Evolutionary conservation across 2,888 invertebrate genomes (phyloP).

Genomic region (Acrobasis consociella): DNA sequence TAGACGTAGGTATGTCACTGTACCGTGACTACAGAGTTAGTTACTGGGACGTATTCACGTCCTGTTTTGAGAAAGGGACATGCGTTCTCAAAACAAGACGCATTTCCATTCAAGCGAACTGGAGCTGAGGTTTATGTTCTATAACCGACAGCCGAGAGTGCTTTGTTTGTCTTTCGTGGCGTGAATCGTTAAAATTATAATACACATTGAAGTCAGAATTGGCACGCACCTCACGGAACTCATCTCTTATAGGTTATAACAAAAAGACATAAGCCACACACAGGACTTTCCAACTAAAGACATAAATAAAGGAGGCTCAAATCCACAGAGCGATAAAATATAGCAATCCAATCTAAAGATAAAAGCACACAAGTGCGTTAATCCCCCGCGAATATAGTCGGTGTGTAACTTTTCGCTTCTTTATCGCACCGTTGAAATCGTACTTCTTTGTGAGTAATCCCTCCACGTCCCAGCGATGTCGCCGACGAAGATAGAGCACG

Average conservation of each 20-base stretch:
- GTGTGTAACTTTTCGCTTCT: slow-evolving; percentile 76
- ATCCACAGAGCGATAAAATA: slow-evolving; percentile 23
- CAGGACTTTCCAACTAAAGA: not conserved
- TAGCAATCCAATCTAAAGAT: slow-evolving; percentile 24
- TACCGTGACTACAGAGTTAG: not conserved
- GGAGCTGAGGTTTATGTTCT: no score
- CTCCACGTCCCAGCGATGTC: slow-evolving; percentile 79
- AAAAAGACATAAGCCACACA: not conserved
- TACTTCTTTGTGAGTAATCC: slow-evolving; percentile 82
- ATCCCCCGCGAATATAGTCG: slow-evolving; percentile 72
- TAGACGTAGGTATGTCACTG: slow-evolving; percentile 30
- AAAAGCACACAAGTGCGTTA: slow-evolving; percentile 61
- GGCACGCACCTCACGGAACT: no score
- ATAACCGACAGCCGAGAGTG: no score
- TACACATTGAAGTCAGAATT: no score
- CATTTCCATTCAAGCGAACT: no score
- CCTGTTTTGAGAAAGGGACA: not conserved
- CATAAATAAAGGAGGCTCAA: not conserved
- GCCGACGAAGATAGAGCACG: slow-evolving; percentile 83
- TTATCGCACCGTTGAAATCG: slow-evolving; percentile 81
- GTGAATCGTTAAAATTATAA: no score
- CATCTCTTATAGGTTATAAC: no score
- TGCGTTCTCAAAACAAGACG: no score
- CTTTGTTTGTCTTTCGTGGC: no score
- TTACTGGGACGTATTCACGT: not conserved